A percentile compares a stretch with the other conserved stretches of the same genome.
Evolutionary conservation across 2,888 invertebrate species (phyloP).

Genomic region (Cryptocheilus praepositus): DNA sequence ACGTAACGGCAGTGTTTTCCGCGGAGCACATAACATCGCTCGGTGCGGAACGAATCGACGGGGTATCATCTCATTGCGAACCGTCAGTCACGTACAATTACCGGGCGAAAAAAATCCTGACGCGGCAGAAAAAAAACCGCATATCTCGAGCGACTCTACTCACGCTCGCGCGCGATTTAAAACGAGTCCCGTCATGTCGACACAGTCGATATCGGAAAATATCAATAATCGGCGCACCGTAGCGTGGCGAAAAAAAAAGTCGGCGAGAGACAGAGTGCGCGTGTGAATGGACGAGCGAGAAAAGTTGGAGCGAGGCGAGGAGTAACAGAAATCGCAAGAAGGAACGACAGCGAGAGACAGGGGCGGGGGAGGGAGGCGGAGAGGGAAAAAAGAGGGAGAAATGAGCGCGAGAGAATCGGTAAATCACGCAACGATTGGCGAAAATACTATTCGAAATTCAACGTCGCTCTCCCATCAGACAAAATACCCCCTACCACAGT

Average conservation of each 20-base stretch:
- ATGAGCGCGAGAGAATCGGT: slow-evolving; percentile 43
- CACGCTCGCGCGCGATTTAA: slow-evolving; percentile 31
- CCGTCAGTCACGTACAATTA: background rate
- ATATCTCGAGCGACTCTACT: slow-evolving; percentile 1
- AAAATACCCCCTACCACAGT: slow-evolving; percentile 24
- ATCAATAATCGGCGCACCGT: slow-evolving; percentile 50
- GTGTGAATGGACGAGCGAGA: slow-evolving; percentile 19
- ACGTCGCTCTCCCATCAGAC: slow-evolving; percentile 57
- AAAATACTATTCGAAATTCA: slow-evolving; percentile 61
- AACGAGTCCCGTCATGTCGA: slow-evolving; percentile 37
- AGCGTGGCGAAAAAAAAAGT: slow-evolving; percentile 42
- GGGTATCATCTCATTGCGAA: background rate
- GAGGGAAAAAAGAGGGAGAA: slow-evolving; percentile 25
- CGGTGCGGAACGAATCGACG: too few relatives aligned
- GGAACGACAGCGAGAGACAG: slow-evolving; percentile 23
- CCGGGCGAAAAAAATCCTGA: background rate
- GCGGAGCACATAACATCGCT: too few relatives aligned
- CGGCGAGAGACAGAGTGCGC: slow-evolving; percentile 5
- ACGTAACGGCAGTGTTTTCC: too few relatives aligned
- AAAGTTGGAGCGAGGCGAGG: background rate
- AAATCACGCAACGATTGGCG: slow-evolving; percentile 58
- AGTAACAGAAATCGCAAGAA: background rate
- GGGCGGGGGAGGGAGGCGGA: slow-evolving; percentile 11
- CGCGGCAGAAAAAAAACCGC: background rate
- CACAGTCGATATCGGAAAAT: slow-evolving; percentile 52